Evolutionary conservation across 2,113 vertebrate species (phyloP).

Genomic region (Embiotoca jacksoni): DNA sequence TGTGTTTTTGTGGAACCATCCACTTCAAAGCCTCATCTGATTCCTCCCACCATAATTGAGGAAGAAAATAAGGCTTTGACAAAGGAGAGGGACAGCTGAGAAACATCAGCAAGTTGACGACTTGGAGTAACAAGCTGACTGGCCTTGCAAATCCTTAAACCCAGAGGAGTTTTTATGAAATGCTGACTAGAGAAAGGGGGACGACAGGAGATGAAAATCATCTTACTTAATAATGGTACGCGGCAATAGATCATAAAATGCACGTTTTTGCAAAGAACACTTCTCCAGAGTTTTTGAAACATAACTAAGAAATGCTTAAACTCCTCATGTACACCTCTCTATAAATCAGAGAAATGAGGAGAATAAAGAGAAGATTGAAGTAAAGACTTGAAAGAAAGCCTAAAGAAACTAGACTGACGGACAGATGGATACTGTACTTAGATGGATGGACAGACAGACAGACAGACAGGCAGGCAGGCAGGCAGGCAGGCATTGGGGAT

Average conservation of each 20-base stretch:
- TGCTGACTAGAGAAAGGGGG: conserved; percentile 7
- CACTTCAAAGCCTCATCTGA: conserved; percentile 69
- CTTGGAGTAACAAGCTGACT: conserved; percentile 47
- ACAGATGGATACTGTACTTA: background rate
- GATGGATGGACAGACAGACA: conserved; percentile 2
- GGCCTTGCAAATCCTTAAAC: conserved; percentile 34
- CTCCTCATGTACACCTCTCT: background rate
- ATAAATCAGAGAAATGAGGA: conserved; percentile 8
- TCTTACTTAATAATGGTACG: background rate
- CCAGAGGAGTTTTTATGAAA: conserved; percentile 36
- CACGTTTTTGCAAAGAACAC: background rate
- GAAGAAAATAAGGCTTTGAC: conserved; percentile 51
- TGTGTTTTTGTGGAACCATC: conserved; percentile 61
- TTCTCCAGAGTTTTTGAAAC: background rate
- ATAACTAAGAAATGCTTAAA: background rate
- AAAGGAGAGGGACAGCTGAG: conserved; percentile 34
- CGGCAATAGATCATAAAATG: background rate
- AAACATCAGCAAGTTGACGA: conserved; percentile 47
- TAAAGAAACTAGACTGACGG: background rate
- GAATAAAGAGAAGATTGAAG: conserved; percentile 1
- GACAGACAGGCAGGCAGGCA: background rate
- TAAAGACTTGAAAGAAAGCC: background rate
- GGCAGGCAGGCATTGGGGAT: background rate
- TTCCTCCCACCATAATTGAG: conserved; percentile 52
- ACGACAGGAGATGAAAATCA: conserved; percentile 11